Evolutionary conservation across 2,797 vertebrate species (phyloP).

Genomic region (Aldrovandia affinis): DNA sequence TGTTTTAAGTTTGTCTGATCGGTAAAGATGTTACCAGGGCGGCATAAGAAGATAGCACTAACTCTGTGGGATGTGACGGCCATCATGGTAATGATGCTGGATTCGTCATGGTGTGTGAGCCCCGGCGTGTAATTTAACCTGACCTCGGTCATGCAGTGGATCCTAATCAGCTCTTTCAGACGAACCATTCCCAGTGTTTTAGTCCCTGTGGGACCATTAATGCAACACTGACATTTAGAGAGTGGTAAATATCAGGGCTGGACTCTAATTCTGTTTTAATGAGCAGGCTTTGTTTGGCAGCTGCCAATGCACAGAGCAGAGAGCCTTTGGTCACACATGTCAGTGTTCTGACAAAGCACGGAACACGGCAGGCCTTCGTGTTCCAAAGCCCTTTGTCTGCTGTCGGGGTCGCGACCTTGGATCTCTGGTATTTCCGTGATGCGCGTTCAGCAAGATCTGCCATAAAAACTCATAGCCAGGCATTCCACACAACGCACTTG

Average conservation of each 20-base stretch:
- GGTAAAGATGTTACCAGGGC: not conserved
- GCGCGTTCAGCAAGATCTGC: not conserved
- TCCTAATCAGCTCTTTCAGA: not conserved
- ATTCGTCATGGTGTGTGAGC: not conserved
- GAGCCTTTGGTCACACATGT: not conserved
- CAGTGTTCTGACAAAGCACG: not conserved
- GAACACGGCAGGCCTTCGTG: not conserved
- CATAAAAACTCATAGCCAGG: not conserved
- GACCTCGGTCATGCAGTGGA: not conserved
- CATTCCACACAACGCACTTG: not conserved
- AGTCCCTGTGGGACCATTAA: not conserved
- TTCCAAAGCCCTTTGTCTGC: not conserved
- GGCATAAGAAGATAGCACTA: too few species aligned
- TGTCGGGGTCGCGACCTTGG: not conserved
- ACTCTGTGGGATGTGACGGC: not conserved
- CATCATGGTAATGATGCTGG: not conserved
- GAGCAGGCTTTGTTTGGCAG: not conserved
- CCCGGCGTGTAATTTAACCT: not conserved
- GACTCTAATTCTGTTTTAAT: constrained; percentile 5
- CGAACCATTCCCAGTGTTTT: not conserved
- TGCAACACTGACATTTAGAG: constrained; percentile 19
- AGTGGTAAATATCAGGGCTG: not conserved
- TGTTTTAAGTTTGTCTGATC: not conserved
- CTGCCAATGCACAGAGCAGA: not conserved
- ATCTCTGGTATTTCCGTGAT: not conserved